Conservation (phyloP, 2,888 invertebrate genomes). For the Drosophila neonasuta region DNA sequence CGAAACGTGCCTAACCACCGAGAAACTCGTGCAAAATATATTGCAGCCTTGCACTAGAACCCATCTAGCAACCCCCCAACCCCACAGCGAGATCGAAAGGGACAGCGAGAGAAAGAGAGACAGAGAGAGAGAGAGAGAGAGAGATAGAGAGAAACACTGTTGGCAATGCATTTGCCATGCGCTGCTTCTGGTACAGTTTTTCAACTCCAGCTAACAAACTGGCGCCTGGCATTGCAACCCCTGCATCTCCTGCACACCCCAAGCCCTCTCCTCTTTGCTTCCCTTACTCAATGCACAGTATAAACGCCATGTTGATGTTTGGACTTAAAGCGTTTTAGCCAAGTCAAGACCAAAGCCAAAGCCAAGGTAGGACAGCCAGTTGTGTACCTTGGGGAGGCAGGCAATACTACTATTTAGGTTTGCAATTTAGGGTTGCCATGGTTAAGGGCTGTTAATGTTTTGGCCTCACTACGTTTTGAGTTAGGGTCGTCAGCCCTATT, state of each 20-base stretch:
- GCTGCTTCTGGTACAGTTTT: slow-evolving; percentile 74
- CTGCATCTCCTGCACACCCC: slow-evolving; percentile 1
- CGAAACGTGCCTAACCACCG: slow-evolving; percentile 75
- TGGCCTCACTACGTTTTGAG: slow-evolving; percentile 52
- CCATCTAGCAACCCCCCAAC: slow-evolving; percentile 34
- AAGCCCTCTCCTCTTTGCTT: neutral
- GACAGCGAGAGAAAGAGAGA: slow-evolving; percentile 13
- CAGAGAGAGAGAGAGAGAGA: slow-evolving; percentile 16
- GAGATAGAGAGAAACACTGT: slow-evolving; percentile 18
- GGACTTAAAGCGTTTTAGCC: slow-evolving; percentile 45
- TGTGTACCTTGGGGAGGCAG: slow-evolving; percentile 12
- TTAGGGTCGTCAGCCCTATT: slow-evolving; percentile 73
- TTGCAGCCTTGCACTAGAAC: slow-evolving; percentile 78
- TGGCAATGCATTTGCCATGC: slow-evolving; percentile 68
- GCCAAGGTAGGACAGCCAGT: slow-evolving; percentile 51
- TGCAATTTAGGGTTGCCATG: slow-evolving; percentile 48
- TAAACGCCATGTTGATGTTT: slow-evolving; percentile 50
- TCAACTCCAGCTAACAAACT: slow-evolving; percentile 60
- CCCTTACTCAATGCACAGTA: slow-evolving; percentile 1
- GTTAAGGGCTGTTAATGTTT: slow-evolving; percentile 42
- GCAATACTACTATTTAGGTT: slow-evolving; percentile 2
- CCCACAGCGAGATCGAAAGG: slow-evolving; percentile 19
- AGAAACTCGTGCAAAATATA: slow-evolving; percentile 74
- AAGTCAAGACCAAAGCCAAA: slow-evolving; percentile 52
- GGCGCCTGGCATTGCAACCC: slow-evolving; percentile 37